Base-by-base conservation (phyloP, 2,113 vertebrate genomes). In the Misgurnus anguillicaudatus region DNA sequence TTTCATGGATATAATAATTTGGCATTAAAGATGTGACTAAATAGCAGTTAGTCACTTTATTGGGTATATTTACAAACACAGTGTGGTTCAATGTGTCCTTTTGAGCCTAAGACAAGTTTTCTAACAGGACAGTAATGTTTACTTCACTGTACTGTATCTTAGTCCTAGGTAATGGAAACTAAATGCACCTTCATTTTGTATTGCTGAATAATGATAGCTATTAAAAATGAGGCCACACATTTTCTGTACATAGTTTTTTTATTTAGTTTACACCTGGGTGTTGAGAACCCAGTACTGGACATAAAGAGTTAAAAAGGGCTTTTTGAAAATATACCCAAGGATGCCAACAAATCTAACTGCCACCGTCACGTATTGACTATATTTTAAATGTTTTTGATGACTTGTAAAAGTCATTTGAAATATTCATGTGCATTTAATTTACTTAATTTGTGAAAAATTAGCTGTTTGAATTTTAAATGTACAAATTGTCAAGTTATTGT, bases 271-370 rank as follows among this genome's bases (percentile, higher is more conserved):
- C 47, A 75, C 13, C 42, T 36, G 2, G 39, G 45, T 10, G 10
- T 36, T 73, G 21, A 10, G 38, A 41, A 17, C 57, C n/a, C 41
- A 67, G 19, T 11, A 36, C 45, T 19, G 14, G 31, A 73, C 47
- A 17, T 53, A 9, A 55, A 36, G 21, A 6, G 39, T 16, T 39
- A 72, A 64, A 66, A 79, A 13, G 47, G 53, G 66, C 61, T 70
- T 42, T 60, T 9, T 62, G 53, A 74, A 58, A 72, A 41, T n/a
- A 51, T 41, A 48, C 61, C 8, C 71, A 79, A 24, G 70, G 31
- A 78, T 14, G 1, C 65, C 17, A 31, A 61, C 3, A 6, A 51
- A 38, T 42, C 3, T 16, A 63, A 65, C 4, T 55, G 10, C 51
- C 68, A 62, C 76, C 36, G 48, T 14, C 13, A 1, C 64, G 69